These are phyloP conservation scores for Accipiter virgatus DNA, from an alignment of 2,113 vertebrate species.

Conservation along the genomic window DNA sequence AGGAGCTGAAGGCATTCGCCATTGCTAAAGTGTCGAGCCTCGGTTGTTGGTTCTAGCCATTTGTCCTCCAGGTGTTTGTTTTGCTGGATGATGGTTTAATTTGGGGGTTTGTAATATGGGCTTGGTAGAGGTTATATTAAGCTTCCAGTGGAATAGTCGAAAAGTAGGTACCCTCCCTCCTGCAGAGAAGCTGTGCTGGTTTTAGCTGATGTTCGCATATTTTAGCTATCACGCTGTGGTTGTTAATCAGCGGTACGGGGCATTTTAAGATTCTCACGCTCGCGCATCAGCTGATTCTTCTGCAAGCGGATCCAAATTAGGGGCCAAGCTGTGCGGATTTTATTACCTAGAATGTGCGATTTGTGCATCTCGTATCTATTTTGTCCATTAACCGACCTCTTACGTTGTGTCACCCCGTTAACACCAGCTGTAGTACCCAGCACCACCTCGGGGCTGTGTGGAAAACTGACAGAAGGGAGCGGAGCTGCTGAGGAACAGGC, in stretches of 20 bases:
- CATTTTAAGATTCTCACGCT: not conserved
- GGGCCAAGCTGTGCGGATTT: not conserved
- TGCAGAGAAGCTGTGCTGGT: not conserved
- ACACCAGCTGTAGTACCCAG: not conserved
- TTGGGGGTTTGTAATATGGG: not conserved
- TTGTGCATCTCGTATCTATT: not conserved
- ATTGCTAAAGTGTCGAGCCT: not conserved
- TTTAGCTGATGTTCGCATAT: not conserved
- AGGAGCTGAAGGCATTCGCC: not conserved
- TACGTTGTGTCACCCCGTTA: not conserved
- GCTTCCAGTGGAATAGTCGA: not conserved
- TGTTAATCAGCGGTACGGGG: not conserved
- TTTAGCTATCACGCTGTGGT: not conserved
- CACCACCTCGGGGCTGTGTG: not conserved
- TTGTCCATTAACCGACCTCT: not conserved
- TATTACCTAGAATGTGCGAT: not conserved
- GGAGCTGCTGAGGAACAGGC: not conserved
- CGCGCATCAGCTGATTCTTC: not conserved
- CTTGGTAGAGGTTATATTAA: not conserved
- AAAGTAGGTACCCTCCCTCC: not conserved
- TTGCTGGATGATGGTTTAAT: not conserved
- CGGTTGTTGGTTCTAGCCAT: not conserved
- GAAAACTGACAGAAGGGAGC: not conserved
- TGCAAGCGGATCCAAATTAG: not conserved
- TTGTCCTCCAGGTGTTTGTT: not conserved